These are phyloP conservation scores for Syngnathus rostellatus DNA, from an alignment of 2,797 vertebrate species.

Conservation along the genomic window DNA sequence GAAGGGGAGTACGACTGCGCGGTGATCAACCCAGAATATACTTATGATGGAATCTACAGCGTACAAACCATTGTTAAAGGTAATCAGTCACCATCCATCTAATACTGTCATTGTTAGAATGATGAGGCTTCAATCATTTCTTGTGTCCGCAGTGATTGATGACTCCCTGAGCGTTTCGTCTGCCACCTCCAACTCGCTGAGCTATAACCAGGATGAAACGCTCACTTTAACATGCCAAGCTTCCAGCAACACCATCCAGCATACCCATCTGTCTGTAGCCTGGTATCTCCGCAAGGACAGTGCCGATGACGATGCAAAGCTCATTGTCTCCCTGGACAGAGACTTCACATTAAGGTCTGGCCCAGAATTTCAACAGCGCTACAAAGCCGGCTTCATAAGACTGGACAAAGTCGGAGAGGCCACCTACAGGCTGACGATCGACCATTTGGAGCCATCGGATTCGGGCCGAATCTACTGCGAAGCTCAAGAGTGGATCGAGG, in stretches of 20 bases:
- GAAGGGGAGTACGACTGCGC: conserved; percentile 59
- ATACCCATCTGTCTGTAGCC: conserved; percentile 82
- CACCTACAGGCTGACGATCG: conserved; percentile 58
- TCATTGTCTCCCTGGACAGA: conserved; percentile 60
- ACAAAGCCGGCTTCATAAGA: conserved; percentile 45
- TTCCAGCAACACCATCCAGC: conserved; percentile 77
- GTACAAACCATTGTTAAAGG: conserved; percentile 56
- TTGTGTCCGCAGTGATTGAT: conserved; percentile 71
- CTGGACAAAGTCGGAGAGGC: conserved; percentile 65
- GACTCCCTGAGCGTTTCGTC: conserved; percentile 72
- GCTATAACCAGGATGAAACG: conserved; percentile 59
- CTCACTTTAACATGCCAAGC: conserved; percentile 75
- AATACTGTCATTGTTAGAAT: not conserved
- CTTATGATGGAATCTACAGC: conserved; percentile 46
- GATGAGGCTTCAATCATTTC: not conserved
- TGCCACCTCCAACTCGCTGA: conserved; percentile 33
- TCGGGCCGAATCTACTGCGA: conserved; percentile 63
- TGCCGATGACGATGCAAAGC: not conserved
- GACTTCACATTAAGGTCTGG: conserved; percentile 65
- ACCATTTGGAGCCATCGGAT: conserved; percentile 56
- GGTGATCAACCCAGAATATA: conserved; percentile 12
- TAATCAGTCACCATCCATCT: conserved; percentile 25
- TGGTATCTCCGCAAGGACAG: conserved; percentile 69
- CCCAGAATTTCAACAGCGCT: conserved; percentile 50
- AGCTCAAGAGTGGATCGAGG: conserved; percentile 70